Conservation (phyloP, 35 echinoderm and acorn worm species). For the Heliocidaris tuberculata region DNA sequence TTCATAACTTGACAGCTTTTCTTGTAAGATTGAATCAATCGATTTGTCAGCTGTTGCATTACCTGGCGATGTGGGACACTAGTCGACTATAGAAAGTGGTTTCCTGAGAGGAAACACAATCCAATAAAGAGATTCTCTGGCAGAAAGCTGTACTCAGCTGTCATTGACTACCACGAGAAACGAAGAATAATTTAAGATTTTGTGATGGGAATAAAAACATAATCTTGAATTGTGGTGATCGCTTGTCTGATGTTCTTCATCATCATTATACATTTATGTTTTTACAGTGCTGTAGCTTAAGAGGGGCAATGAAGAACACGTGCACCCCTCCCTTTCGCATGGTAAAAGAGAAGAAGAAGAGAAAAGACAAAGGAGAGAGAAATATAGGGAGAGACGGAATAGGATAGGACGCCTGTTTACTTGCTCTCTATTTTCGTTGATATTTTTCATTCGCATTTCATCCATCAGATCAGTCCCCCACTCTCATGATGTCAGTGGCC, state of each 20-base stretch:
- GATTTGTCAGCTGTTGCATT: slow-evolving; percentile 3
- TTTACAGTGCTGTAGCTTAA: too few species aligned
- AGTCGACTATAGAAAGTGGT: background rate
- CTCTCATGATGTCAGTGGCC: too few species aligned
- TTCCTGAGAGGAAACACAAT: background rate
- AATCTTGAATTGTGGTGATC: background rate
- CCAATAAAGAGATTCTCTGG: background rate
- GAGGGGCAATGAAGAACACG: too few species aligned
- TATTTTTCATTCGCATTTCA: too few species aligned
- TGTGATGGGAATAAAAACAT: background rate
- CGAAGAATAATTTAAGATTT: background rate
- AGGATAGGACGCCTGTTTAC: too few species aligned
- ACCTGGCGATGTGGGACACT: background rate
- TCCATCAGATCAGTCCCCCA: too few species aligned
- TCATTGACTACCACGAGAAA: background rate
- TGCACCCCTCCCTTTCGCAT: background rate
- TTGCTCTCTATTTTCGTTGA: too few species aligned
- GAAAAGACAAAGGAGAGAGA: too few species aligned
- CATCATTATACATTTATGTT: background rate
- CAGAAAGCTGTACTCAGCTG: background rate
- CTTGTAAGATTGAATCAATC: slow-evolving; percentile 18
- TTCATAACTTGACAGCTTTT: slow-evolving; percentile 1
- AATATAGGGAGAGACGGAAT: too few species aligned
- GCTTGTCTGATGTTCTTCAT: background rate
- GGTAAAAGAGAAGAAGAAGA: too few species aligned